Percentiles rank a stretch among this genome's conserved stretches.
phyloP scores from a whole-genome alignment of 2,797 vertebrate species.

The Podarcis siculus region DNA sequence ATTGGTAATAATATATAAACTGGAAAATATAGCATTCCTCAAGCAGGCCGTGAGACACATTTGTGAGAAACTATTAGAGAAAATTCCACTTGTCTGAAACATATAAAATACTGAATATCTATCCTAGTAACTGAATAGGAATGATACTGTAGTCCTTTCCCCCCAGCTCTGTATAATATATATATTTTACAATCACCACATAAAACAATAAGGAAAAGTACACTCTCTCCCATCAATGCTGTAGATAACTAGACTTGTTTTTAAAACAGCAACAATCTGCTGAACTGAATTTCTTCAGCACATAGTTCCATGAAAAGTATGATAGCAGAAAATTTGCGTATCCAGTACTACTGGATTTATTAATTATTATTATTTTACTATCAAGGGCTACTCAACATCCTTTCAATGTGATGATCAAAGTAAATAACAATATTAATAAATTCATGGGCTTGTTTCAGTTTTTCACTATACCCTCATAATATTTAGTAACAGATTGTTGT shows the following conservation, averaged over 20 bases:
- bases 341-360: constrained; percentile 6
- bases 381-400: background rate
- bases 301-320: constrained; percentile 11
- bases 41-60: background rate
- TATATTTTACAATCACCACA: constrained; percentile 7
- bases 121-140: background rate
- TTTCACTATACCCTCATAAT: background rate
- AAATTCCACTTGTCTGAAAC: background rate
- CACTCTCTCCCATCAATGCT: background rate
- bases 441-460: background rate
- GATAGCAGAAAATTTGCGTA: constrained; percentile 6
- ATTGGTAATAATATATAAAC: background rate
- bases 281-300: constrained; percentile 32
- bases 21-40: background rate
- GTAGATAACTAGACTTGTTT: background rate
- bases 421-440: background rate
- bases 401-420: background rate
- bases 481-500: background rate
- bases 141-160: constrained; percentile 28
- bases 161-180: constrained; percentile 18
- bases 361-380: background rate
- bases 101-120: background rate
- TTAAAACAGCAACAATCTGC: background rate
- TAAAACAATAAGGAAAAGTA: constrained; percentile 1
- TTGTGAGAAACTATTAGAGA: background rate